Conservation (phyloP, 2,888 invertebrate genomes). For the Zaprionus lineosus region DNA sequence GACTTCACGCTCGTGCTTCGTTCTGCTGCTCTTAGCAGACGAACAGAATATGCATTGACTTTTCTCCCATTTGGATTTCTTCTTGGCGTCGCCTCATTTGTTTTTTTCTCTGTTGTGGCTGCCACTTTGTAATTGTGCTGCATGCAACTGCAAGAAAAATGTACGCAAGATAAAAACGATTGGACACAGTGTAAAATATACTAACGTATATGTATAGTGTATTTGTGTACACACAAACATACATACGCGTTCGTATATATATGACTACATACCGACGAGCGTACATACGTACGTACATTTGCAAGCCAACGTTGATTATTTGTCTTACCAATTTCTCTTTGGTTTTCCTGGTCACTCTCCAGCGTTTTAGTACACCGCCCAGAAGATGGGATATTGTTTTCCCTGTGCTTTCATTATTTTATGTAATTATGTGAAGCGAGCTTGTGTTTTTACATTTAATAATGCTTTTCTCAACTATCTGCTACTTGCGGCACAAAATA, state of each 20-base stretch:
- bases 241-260: constrained; percentile 2
- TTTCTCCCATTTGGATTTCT: constrained; percentile 39
- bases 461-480: constrained; percentile 23
- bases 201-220: constrained; percentile 23
- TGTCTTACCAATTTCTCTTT: constrained; percentile 55
- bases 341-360: constrained; percentile 3
- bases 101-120: constrained; percentile 23
- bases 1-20: constrained; percentile 21
- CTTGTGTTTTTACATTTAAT: constrained; percentile 34
- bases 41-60: constrained; percentile 35
- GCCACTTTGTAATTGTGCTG: constrained; percentile 28
- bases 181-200: constrained; percentile 25
- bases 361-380: neutral
- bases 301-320: constrained; percentile 39
- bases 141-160: constrained; percentile 53
- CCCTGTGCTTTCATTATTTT: constrained; percentile 8
- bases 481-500: constrained; percentile 42
- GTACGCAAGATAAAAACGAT: constrained; percentile 45
- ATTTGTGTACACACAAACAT: constrained; percentile 24
- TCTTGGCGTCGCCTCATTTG: constrained; percentile 8
- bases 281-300: constrained; percentile 20
- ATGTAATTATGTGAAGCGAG: neutral
- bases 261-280: constrained; percentile 1
- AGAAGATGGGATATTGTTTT: constrained; percentile 2
- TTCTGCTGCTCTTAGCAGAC: constrained; percentile 35